Percentiles rank a stretch among this genome's conserved stretches.
Conservation (phyloP, 2,888 invertebrate genomes). For the Eupithecia subumbrata region DNA sequence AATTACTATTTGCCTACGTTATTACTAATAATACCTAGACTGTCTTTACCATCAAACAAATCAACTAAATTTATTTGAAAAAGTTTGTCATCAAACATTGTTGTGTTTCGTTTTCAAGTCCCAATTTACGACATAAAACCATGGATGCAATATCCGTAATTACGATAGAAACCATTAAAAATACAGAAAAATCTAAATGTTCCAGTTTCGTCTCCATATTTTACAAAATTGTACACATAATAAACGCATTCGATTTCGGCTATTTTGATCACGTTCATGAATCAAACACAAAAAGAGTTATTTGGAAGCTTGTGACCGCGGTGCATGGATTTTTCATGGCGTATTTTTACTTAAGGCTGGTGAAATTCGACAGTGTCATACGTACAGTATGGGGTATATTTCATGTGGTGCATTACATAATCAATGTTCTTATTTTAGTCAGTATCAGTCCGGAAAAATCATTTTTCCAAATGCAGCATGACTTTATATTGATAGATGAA, state of each 20-base stretch:
- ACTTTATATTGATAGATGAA: background rate
- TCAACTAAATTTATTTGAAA: background rate
- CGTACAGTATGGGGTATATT: background rate
- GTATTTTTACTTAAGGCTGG: background rate
- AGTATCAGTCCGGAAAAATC: background rate
- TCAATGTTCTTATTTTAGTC: background rate
- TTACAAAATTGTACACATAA: background rate
- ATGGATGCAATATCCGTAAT: background rate
- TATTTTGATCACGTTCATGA: background rate
- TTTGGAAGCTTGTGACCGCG: background rate
- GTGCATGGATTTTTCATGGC: background rate
- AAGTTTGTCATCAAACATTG: background rate
- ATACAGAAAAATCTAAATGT: background rate
- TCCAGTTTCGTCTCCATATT: background rate
- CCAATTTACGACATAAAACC: background rate
- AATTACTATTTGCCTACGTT: background rate
- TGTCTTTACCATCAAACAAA: background rate
- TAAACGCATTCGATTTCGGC: background rate
- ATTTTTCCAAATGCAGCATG: background rate
- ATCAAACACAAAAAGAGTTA: background rate
- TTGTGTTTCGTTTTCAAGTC: background rate
- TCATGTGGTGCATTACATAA: background rate
- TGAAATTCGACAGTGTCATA: background rate
- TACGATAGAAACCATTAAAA: background rate
- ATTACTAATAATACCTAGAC: background rate